phyloP scores from a whole-genome alignment of 1,140 invertebrate genomes.

The Drosophila mayri region DNA sequence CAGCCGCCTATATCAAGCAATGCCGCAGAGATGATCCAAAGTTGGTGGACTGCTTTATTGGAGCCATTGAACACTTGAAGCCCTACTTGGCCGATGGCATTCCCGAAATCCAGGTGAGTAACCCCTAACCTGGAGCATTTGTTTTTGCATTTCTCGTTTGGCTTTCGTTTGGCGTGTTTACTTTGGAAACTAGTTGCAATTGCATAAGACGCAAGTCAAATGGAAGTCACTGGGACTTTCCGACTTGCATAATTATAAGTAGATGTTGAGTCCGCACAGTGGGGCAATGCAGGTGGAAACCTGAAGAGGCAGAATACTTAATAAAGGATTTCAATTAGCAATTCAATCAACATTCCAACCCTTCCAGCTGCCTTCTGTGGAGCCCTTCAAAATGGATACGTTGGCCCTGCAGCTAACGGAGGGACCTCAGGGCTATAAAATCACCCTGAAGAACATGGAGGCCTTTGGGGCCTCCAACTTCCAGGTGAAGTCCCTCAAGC shows the following conservation, averaged over 20 bases:
- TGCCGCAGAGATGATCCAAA: constrained; percentile 88
- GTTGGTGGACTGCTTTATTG: constrained; percentile 87
- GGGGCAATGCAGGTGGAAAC: not conserved
- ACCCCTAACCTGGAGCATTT: not conserved
- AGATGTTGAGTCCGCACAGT: constrained; percentile 23
- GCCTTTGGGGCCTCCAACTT: constrained; percentile 90
- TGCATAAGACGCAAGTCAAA: constrained; percentile 59
- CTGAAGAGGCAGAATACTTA: not conserved
- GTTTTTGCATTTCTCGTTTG: constrained; percentile 4
- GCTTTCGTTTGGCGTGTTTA: constrained; percentile 11
- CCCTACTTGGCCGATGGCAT: constrained; percentile 89
- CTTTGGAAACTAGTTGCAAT: constrained; percentile 59
- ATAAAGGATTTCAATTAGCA: not conserved
- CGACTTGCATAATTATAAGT: constrained; percentile 55
- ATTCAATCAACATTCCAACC: not conserved
- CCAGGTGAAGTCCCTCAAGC: constrained; percentile 88
- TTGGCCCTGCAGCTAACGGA: constrained; percentile 89
- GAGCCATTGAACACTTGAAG: constrained; percentile 87
- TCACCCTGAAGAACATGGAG: constrained; percentile 89
- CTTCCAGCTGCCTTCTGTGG: constrained; percentile 87
- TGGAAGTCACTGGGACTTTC: constrained; percentile 55
- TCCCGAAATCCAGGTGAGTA: constrained; percentile 87
- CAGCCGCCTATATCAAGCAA: constrained; percentile 90
- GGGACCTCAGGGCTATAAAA: constrained; percentile 89
- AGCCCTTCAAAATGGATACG: constrained; percentile 90